These are phyloP conservation scores for Choloepus didactylus DNA, from an alignment of 2,797 vertebrate genomes.

Conservation along the genomic window DNA sequence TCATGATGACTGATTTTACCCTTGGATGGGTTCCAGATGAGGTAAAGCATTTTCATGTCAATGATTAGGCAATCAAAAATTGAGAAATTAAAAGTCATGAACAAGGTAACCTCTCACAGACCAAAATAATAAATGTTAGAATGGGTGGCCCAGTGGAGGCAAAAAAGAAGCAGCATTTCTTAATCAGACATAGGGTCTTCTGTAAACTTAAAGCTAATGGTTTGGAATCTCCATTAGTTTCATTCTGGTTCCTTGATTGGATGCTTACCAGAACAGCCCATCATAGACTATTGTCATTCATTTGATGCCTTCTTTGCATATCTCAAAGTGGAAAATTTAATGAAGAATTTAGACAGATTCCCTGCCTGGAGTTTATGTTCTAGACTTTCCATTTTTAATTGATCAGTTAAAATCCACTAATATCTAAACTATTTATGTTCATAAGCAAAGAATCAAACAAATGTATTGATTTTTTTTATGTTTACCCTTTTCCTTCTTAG, in stretches of 20 bases:
- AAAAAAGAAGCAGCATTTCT: background rate
- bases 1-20: background rate
- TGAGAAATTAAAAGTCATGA: background rate
- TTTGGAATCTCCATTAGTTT: background rate
- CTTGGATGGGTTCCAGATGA: background rate
- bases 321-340: background rate
- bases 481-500: background rate
- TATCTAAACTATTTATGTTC: background rate
- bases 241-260: background rate
- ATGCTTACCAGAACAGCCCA: background rate
- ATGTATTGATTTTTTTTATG: background rate
- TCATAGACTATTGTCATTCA: background rate
- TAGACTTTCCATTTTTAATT: conserved; percentile 18
- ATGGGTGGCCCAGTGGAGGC: background rate
- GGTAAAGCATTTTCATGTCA: background rate
- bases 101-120: background rate
- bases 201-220: background rate
- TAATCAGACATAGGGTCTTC: background rate
- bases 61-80: background rate
- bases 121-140: background rate
- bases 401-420: conserved; percentile 7
- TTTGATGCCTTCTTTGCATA: background rate
- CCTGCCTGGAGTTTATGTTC: background rate
- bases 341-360: background rate
- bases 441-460: background rate